Evolutionary conservation across 1,140 invertebrate species (phyloP), one percentile per base, ranked within the genome.

Genomic region (Lepidurus arcticus): DNA sequence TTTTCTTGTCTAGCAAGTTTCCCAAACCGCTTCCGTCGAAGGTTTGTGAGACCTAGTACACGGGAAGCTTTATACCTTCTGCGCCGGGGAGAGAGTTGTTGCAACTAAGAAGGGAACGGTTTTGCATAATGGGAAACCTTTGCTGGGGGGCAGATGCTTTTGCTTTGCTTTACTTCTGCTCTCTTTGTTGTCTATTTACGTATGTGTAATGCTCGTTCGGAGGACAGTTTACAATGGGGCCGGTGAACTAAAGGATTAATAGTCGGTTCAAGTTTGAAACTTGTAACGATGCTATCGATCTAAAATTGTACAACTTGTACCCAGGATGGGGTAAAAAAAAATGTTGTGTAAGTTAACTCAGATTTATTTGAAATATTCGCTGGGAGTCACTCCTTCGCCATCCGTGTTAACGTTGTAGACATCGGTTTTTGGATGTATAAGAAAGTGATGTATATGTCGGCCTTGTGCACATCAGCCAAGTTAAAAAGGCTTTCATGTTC

Each of bases 181-280:
- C 53, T 65, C 53, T 65, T 65, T 65, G 53, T 65, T 13, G 53
- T 21, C 16, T 16, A 9, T 21, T 65, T 65, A 9, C 6, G 53
- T 65, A 21, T 65, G 21, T 65, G 16, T 65, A 65, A 65, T 34
- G 53, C 21, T 65, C 53, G 53, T 65, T 65, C 53, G 6, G 53
- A 65, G 53, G 13, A 65, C 53, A 65, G 53, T 65, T n/a, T 21
- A 65, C 53, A 65, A 65, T 65, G 53, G 53, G 53, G 53, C 53
- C 21, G 8, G 53, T 13, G 53, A 65, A 65, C 16, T 13, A 65
- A 65, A 21, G 53, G n/a, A 65, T 65, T 65, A 65, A 65, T 65
- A 65, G 53, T n/a, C 53, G 7, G 53, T 65, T 65, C 53, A 21
- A 65, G 21, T 65, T 13, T 16, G 13, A 65, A 65, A 65, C 53